Base-by-base conservation (phyloP, 2,888 invertebrate genomes). In the Vannuccia rotundouncinata region DNA sequence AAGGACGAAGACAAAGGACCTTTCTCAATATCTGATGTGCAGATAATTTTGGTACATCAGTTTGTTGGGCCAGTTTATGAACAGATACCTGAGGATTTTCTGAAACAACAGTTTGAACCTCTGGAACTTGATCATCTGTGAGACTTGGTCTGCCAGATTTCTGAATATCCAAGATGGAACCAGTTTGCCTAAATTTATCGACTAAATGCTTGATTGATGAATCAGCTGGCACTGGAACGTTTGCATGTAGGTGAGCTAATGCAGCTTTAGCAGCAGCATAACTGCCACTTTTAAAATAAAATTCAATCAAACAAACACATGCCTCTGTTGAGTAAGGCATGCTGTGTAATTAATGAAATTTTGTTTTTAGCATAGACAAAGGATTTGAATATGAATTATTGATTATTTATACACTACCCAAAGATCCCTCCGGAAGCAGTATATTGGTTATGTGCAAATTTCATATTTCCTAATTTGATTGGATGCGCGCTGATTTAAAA, bases 101-200 rank as follows among this genome's bases (percentile, higher is more conserved):
- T 66, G 66, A 66, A 66, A 66, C 66, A 66, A 66, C 66, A 66
- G 66, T 66, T 66, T 66, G 66, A 66, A 66, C 66, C 66, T 66
- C 10, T 66, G 66, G 66, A 66, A 66, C 66, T 66, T 66, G 66
- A 66, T 66, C 66, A 66, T 66, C 66, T 66, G 66, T 66, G 66
- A 66, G 66, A 66, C 66, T 66, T 66, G 66, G 66, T 66, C 66
- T 66, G 66, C 66, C 66, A 66, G 66, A 17, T 66, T 66, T 66
- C 66, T 66, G 66, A 66, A 66, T 66, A 66, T 66, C 66, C 66
- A 66, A 66, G 66, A 66, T 27, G 66, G 66, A 66, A 66, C 66
- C 66, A 66, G 66, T 66, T 66, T 66, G 66, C 66, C 66, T 66
- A 66, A 66, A 66, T 66, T 66, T 66, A 66, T 66, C 66, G 66